phyloP scores from a whole-genome alignment of 2,797 vertebrate species.

The Bradypus variegatus region DNA sequence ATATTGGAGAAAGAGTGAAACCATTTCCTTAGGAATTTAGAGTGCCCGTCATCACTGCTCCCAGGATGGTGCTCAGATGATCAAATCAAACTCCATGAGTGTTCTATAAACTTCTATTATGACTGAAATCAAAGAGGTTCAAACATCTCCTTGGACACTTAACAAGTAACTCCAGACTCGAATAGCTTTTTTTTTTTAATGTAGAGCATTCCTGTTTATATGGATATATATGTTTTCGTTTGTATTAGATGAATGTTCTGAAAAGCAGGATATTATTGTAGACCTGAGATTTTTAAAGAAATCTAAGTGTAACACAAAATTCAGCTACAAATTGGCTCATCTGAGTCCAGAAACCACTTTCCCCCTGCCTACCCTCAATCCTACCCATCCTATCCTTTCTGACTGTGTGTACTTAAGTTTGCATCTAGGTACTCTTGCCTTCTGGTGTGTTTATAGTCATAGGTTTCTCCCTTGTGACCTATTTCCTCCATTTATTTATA shows the following conservation, averaged over 20 bases:
- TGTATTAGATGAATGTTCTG: neutral
- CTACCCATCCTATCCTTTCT: neutral
- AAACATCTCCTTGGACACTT: neutral
- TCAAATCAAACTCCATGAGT: neutral
- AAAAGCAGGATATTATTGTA: neutral
- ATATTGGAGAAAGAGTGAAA: neutral
- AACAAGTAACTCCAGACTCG: neutral
- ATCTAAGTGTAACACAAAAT: neutral
- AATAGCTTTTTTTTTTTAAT: conserved; percentile 2
- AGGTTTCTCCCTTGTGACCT: neutral
- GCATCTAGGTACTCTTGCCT: neutral
- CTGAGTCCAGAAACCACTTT: neutral
- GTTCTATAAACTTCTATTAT: neutral
- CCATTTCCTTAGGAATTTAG: neutral
- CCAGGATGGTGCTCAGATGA: neutral
- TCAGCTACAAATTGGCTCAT: neutral
- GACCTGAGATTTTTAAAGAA: neutral
- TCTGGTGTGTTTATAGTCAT: neutral
- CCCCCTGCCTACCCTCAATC: neutral
- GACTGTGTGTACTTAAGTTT: neutral
- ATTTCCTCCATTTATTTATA: conserved; percentile 9
- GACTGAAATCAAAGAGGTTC: neutral
- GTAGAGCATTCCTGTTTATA: neutral
- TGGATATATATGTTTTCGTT: neutral
- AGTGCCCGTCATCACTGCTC: neutral